Evolutionary conservation across 53 echinoderm and acorn worm species (phyloP).

Genomic region (Zoroaster sp.): DNA sequence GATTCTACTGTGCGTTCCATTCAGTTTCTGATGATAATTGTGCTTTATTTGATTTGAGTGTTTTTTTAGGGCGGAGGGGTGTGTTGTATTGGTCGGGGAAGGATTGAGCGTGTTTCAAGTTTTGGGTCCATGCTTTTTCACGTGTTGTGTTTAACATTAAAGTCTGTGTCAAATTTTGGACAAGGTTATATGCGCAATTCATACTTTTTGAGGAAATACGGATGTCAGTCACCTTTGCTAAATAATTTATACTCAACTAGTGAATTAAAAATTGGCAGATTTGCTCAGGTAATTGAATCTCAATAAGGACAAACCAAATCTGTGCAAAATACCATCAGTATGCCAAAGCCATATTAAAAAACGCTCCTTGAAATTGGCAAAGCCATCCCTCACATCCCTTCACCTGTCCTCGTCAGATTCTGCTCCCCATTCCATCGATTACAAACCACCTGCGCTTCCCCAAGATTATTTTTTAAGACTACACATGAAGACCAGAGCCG

Average conservation of each 20-base stretch:
- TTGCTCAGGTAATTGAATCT: not conserved
- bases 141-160: no score
- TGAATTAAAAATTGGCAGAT: not conserved
- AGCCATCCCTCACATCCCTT: constrained; percentile 13
- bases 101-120: no score
- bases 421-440: constrained; percentile 20
- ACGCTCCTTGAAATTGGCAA: not conserved
- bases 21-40: not conserved
- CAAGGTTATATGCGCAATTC: no score
- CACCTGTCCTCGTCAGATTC: constrained; percentile 24
- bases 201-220: no score
- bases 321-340: not conserved
- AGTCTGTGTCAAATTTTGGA: no score
- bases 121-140: no score
- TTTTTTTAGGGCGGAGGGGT: no score
- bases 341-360: not conserved
- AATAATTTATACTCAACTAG: no score
- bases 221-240: no score
- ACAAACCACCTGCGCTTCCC: not conserved
- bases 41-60: no score
- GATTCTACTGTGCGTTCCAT: not conserved
- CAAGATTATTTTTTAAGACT: constrained; percentile 6
- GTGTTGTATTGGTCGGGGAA: no score
- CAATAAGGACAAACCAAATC: not conserved
- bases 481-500: not conserved